Base-by-base conservation (phyloP, 64 coral and sea anemone species). In the Porites australiensis region DNA sequence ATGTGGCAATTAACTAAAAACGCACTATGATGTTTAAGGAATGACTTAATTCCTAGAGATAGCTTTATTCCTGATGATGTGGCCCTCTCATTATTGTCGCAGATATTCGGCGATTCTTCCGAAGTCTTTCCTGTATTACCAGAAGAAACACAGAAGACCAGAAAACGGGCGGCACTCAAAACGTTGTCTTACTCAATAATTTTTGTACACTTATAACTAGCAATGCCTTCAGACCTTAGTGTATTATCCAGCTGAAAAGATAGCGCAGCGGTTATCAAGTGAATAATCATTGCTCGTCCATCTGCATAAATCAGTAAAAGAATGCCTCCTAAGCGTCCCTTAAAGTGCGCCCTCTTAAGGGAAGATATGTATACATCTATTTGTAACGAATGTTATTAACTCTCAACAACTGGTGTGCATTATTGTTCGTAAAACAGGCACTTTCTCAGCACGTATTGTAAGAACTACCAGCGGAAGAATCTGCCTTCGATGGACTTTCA, bases 21-120 rank as follows among this genome's bases (percentile, higher is more conserved):
- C 53, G 53, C 11, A 11, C 53, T 11, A 11, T 57, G 53, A 57
- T 57, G 11, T 57, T 57, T 5, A 57, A 57, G 44, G 15, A 44
- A 74, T 74, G 45, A 74, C 71, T 74, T 74, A 9, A 74, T 74
- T 13, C 44, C 71, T 74, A 74, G 71, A 46, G 44, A 46, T 74
- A 74, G 71, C 71, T 13, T 74, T 74, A 74, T 74, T 74, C 71
- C 13, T 74, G 71, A 11, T 44, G 71, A 74, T 44, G 14, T 74
- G 27, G 37, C 43, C 11, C 71, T 14, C 27, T 74, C n/a, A n/a
- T n/a, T n/a, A n/a, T n/a, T n/a, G n/a, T n/a, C n/a, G n/a, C n/a
- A n/a, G n/a, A n/a, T n/a, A n/a, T 74, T 74, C 47, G 71, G 44
- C 43, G 27, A 74, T 74, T 74, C 71, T 70, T 22, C 6, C 67